phyloP scores from a whole-genome alignment of 2,797 vertebrate species.

The Syndactyla subalaris region DNA sequence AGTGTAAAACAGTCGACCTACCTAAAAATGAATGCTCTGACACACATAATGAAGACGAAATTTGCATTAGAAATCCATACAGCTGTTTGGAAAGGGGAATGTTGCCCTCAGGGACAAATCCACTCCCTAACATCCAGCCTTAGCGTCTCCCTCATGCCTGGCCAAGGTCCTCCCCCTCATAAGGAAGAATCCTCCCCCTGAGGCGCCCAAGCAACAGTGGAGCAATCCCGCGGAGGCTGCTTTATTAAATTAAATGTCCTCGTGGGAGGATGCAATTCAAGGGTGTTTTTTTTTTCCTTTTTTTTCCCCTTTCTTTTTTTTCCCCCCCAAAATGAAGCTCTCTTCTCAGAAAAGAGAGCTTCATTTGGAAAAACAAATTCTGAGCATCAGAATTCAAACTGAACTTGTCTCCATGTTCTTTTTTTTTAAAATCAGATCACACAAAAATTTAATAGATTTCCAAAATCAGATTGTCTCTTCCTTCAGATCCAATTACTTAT shows the following conservation, averaged over 20 bases:
- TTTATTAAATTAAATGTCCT: conserved; percentile 64
- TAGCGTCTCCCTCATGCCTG: conserved; percentile 59
- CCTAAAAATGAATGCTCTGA: conserved; percentile 15
- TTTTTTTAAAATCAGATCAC: not conserved
- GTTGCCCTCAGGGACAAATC: conserved; percentile 59
- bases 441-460: not conserved
- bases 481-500: not conserved
- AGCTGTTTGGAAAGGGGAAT: conserved; percentile 63
- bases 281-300: accelerated
- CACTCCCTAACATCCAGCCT: conserved; percentile 70
- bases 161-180: conserved; percentile 68
- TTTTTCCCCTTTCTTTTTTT: accelerated
- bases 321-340: not conserved
- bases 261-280: conserved; percentile 51
- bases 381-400: not conserved
- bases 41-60: conserved; percentile 9
- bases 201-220: conserved; percentile 45
- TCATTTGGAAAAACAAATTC: not conserved
- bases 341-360: not conserved
- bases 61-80: conserved; percentile 65
- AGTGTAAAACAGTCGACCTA: not conserved
- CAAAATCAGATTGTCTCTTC: not conserved
- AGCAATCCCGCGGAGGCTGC: conserved; percentile 56
- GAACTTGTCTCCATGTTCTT: not conserved
- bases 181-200: conserved; percentile 65